Evolutionary conservation across 2,113 vertebrate species (phyloP), one percentile per base, ranked within the genome.

Genomic region (Phalacrocorax pelagicus): DNA sequence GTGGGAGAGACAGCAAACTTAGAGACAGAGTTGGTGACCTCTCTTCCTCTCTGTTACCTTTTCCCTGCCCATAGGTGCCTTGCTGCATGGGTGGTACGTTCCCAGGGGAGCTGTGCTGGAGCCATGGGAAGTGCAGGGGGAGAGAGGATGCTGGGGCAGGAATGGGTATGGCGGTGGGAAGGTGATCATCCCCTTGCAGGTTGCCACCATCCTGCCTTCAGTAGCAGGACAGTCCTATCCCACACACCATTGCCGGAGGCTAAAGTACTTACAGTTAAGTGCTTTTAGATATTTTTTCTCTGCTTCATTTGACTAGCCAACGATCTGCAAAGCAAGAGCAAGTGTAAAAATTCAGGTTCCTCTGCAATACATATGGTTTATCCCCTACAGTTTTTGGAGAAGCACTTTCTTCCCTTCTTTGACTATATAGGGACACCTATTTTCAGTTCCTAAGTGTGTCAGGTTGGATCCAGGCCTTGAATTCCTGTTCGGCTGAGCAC

Each of bases 41-140:
- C 32, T 70, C 16, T 36, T 59, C 15, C 40, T 30, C 29, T 30
- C 27, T 52, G 6, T 59, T 44, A 38, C 22, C 10, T 20, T 6
- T 40, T 57, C 29, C 11, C 9, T 49, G 36, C n/a, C 54, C 1
- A 0, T n/a, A 51, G 20, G 7, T 59, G 36, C 44, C 49, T 59
- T 40, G 11, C 42, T 80, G 40, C 19, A 26, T 9, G 9, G 15
- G 14, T 58, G 52, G 18, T 2, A 1, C 2, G 0, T 67, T 92
- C 36, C 49, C 70, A 63, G 49, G 13, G 9, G 21, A 74, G 15
- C 38, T 8, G 11, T 26, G 23, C 19, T 40, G 23, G 38, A 63
- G 27, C 42, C 15, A 3, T 10, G 17, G 38, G 46, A 47, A 62
- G 32, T 0, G 0, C 8, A 29, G 13, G 22, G 6, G 7, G 1